These are phyloP conservation scores for Ctenopoma multispine DNA, from an alignment of 2,797 vertebrate species.

Conservation along the genomic window DNA sequence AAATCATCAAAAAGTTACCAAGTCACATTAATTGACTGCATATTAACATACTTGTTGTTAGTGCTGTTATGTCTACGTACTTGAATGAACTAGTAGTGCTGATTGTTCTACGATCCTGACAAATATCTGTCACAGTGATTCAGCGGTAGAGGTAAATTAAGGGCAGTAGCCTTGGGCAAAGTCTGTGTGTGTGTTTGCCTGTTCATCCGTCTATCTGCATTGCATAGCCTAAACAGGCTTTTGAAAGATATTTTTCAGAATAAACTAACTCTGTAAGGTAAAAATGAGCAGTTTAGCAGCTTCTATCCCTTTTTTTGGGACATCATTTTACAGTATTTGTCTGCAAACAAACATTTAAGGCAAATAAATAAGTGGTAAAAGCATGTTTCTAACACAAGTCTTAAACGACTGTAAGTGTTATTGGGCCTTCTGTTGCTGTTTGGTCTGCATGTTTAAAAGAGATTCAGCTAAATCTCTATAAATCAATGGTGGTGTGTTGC, in stretches of 20 bases:
- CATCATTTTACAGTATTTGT: neutral
- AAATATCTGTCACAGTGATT: constrained; percentile 7
- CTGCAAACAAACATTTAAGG: neutral
- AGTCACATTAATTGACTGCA: neutral
- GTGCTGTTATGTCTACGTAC: neutral
- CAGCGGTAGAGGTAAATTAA: constrained; percentile 11
- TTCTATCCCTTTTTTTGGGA: neutral
- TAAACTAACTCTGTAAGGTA: neutral
- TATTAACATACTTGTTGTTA: neutral
- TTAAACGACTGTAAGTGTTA: neutral
- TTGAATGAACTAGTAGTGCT: constrained; percentile 4
- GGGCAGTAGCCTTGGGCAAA: constrained; percentile 16
- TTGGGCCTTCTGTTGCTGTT: neutral
- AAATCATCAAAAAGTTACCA: neutral
- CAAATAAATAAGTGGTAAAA: neutral
- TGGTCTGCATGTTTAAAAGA: neutral
- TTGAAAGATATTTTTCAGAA: constrained; percentile 17
- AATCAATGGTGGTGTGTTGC: neutral
- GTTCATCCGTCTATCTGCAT: constrained; percentile 20
- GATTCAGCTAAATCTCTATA: neutral
- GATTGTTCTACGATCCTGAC: constrained; percentile 17
- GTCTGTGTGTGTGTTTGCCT: neutral
- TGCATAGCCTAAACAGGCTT: constrained; percentile 1
- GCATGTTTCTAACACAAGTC: neutral
- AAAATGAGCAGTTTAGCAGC: neutral